Conservation (phyloP, 2,113 vertebrate genomes). For the Cephalopholis sonnerati region DNA sequence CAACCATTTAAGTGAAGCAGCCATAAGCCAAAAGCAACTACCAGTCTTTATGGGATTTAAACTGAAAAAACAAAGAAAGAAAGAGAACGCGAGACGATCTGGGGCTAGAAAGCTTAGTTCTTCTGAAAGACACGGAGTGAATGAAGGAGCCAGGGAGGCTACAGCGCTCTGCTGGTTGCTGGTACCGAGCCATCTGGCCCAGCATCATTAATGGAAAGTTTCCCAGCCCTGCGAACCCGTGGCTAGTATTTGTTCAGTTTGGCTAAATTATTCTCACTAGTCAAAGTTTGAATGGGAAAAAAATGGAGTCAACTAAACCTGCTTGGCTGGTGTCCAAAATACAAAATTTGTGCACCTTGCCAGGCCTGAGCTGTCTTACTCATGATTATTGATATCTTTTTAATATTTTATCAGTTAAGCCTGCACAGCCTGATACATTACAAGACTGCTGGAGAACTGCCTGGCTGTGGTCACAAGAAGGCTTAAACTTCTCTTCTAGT, state of each 20-base stretch:
- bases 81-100: slow-evolving; percentile 44
- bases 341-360: background rate
- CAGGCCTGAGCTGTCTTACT: background rate
- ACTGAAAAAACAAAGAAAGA: slow-evolving; percentile 54
- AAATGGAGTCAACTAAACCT: background rate
- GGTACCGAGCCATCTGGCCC: slow-evolving; percentile 71
- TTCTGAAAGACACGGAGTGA: slow-evolving; percentile 46
- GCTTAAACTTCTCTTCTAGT: slow-evolving; percentile 32
- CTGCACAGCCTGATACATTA: slow-evolving; percentile 10
- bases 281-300: slow-evolving; percentile 8
- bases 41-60: slow-evolving; percentile 53
- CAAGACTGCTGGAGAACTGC: background rate
- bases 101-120: slow-evolving; percentile 16
- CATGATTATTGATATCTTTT: background rate
- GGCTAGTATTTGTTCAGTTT: slow-evolving; percentile 49
- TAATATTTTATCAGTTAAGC: background rate
- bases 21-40: slow-evolving; percentile 46
- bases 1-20: slow-evolving; percentile 28
- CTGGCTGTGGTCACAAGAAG: slow-evolving; percentile 8
- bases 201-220: slow-evolving; percentile 55
- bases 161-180: slow-evolving; percentile 52
- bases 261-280: slow-evolving; percentile 33
- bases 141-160: slow-evolving; percentile 51
- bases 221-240: slow-evolving; percentile 60
- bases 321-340: background rate